Evolutionary conservation across 2,888 invertebrate genomes (phyloP), one percentile per base, ranked within the genome.

Genomic region (Drosophila anomalata): DNA sequence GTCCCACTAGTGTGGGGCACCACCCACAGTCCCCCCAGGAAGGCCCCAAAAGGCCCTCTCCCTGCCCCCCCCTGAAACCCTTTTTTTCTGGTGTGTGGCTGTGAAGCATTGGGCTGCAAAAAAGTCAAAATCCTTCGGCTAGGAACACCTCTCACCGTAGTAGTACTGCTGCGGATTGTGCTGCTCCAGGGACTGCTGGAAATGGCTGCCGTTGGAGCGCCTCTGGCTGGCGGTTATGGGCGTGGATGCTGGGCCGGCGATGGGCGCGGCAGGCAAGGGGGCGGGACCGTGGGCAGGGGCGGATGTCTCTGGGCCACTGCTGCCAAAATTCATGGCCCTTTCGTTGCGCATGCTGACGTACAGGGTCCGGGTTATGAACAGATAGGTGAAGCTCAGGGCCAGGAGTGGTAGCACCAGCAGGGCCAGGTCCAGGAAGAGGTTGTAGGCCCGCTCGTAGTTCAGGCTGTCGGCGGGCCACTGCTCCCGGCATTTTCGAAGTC

Each of bases 391-490:
- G 41, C 93, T 93, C 91, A 96, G 93, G 12, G 95, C 93, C 50
- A 94, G 79, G 51, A 96, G 90, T 0, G 96, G 96, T 62, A 95
- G 89, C 0, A 95, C 93, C 17, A 96, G 92, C 17, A 96, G 92
- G n/a, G 94, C 92, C 6, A 94, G 91, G 76, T 94, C 94, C 78
- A 96, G 90, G 65, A 94, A 93, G 48, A 95, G 90, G 75, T 94
- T 94, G 90, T 94, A 95, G 0, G 93, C 93, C 76, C 93, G 92
- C 71, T 97, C 96, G 42, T 91, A 91, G 69, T 84, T 89, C 14
- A 93, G 90, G 14, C 92, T 91, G 56, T 92, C 89, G 44, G 91
- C 91, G 5, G 93, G 93, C 94, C 94, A 94, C 60, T 92, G 92
- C 87, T 94, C 94, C 17, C 94, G 92, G 80, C 94, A 94, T 89